Percentiles rank a stretch among this genome's conserved stretches.
These are phyloP conservation scores for Protula sp. DNA, from an alignment of 2,888 invertebrate species.

Conservation along the genomic window DNA sequence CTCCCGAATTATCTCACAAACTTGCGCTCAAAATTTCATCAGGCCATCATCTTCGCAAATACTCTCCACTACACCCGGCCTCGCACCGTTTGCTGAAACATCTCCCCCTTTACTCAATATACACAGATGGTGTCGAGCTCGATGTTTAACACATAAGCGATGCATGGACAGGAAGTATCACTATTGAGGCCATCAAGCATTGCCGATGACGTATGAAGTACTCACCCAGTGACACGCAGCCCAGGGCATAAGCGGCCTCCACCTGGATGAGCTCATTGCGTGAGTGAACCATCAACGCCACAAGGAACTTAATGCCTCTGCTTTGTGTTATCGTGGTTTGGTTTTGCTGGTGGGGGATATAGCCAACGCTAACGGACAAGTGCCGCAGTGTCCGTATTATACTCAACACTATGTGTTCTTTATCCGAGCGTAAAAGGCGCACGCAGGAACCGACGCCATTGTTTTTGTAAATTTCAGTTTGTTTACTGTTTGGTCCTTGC, in stretches of 20 bases:
- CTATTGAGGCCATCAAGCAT: neutral
- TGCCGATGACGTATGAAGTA: too few species aligned
- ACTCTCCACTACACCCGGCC: too few species aligned
- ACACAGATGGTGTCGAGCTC: neutral
- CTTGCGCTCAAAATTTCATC: too few species aligned
- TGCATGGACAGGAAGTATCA: neutral
- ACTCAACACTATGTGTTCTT: constrained; percentile 48
- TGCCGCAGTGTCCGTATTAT: constrained; percentile 43
- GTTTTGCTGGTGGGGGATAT: constrained; percentile 41
- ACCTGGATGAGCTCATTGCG: constrained; percentile 46
- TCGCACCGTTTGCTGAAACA: too few species aligned
- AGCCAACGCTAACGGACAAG: constrained; percentile 48
- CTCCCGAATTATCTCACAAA: too few species aligned
- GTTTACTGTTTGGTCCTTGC: constrained; percentile 43
- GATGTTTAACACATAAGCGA: neutral
- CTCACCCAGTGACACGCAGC: constrained; percentile 34
- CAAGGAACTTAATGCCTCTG: constrained; percentile 43
- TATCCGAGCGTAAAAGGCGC: constrained; percentile 38
- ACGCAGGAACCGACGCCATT: constrained; percentile 46
- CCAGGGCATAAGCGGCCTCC: constrained; percentile 48
- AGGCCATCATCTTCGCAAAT: too few species aligned
- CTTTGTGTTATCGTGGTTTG: constrained; percentile 42
- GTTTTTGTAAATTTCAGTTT: constrained; percentile 39
- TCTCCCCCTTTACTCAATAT: too few species aligned
- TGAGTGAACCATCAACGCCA: constrained; percentile 49